Evolutionary conservation across 2,888 invertebrate genomes (phyloP), one percentile per base, ranked within the genome.

Genomic region (Parnassius apollo): DNA sequence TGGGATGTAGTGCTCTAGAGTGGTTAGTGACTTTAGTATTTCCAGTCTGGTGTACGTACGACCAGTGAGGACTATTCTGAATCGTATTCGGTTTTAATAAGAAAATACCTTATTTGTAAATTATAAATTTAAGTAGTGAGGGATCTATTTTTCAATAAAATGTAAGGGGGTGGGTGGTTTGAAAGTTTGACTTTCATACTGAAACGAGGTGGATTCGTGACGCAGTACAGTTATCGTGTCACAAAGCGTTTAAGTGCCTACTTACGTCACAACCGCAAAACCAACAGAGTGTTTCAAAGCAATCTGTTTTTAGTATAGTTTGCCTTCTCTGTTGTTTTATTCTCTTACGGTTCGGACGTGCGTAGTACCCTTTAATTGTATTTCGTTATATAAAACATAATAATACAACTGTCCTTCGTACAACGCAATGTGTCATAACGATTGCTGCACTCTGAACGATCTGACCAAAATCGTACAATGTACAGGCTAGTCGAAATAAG

Each of bases 101-200:
- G 84, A 87, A 87, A 88, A 85, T 89, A 90, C 83, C 78, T 90
- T 86, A 90, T 88, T 88, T 91, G 91, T 91, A 91, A 84, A 90
- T 86, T 89, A 82, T 91, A 90, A 83, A 84, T 80, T 86, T 91
- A 89, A 86, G 89, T 91, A 91, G 91, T 86, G 85, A 87, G 84
- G 84, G 87, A 87, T 89, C 87, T 91, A 91, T 91, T 90, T 91
- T 90, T 88, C 86, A 84, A 89, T 81, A 82, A 81, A 78, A 78
- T 72, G 80, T 75, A 74, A 76, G 73, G 71, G 74, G 71, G 70
- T 70, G 75, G 69, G 71, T 73, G 63, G 81, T 75, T 72, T 85
- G 91, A 85, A 90, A 91, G 91, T 91, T 83, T 82, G 83, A 91
- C 91, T 91, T 91, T 88, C 91, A 80, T 78, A 69, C 73, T 73